A percentile compares a stretch with the other conserved stretches of the same genome.
Evolutionary conservation across 1,140 invertebrate species (phyloP).

Genomic region (Amyelois transitella): DNA sequence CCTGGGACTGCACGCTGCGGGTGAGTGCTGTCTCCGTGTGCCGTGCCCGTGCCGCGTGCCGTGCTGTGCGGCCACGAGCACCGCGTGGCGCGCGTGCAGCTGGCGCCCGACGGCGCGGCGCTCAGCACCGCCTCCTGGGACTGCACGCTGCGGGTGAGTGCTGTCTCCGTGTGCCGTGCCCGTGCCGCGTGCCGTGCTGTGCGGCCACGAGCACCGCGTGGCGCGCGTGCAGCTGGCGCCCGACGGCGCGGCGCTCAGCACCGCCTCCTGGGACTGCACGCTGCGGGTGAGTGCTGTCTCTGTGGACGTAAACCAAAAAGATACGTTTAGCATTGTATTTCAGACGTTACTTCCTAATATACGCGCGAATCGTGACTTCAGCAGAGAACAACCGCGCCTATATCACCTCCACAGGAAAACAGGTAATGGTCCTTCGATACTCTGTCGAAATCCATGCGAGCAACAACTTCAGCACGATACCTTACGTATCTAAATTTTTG

Average conservation of each 20-base stretch:
- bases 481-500: too few relatives aligned
- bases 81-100: constrained; percentile 93
- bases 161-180: not conserved
- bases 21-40: constrained; percentile 71
- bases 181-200: not conserved
- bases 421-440: too few relatives aligned
- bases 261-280: constrained; percentile 98
- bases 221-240: constrained; percentile 96
- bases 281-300: constrained; percentile 81
- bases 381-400: too few relatives aligned
- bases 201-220: constrained; percentile 98
- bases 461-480: too few relatives aligned
- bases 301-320: too few relatives aligned
- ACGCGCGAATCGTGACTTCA: too few relatives aligned
- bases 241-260: constrained; percentile 97
- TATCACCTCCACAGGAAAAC: too few relatives aligned
- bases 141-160: constrained; percentile 89
- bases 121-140: constrained; percentile 99
- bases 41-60: not conserved
- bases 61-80: constrained; percentile 93
- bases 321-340: too few relatives aligned
- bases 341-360: too few relatives aligned
- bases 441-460: too few relatives aligned
- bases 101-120: constrained; percentile 98
- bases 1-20: constrained; percentile 97